Evolutionary conservation across 2,113 vertebrate species (phyloP).

Genomic region (Pollachius pollachius): DNA sequence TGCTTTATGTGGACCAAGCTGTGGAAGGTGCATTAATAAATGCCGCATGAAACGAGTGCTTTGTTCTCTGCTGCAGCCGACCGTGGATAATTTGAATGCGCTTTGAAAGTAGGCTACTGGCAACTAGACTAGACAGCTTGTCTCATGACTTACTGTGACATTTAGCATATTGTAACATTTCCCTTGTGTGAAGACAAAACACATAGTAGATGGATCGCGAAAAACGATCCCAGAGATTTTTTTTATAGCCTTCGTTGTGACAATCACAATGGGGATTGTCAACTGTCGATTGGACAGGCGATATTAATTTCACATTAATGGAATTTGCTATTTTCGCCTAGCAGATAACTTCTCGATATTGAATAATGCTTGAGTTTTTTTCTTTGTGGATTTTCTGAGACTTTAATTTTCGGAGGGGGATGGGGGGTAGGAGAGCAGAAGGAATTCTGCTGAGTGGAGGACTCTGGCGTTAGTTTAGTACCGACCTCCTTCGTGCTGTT

Average conservation of each 20-base stretch:
- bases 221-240: no score
- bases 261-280: no score
- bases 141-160: constrained; percentile 51
- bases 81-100: constrained; percentile 48
- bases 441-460: constrained; percentile 61
- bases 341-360: no score
- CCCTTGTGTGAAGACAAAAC: no score
- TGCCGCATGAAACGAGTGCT: constrained; percentile 67
- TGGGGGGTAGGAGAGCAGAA: constrained; percentile 45
- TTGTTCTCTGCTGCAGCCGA: constrained; percentile 70
- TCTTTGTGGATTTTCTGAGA: constrained; percentile 30
- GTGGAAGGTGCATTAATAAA: constrained; percentile 49
- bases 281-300: no score
- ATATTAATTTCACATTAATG: no score
- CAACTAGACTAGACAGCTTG: constrained; percentile 22
- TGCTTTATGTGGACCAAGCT: constrained; percentile 9
- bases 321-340: no score
- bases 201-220: no score
- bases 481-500: constrained; percentile 34
- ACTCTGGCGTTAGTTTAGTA: constrained; percentile 37
- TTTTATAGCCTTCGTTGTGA: no score
- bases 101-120: constrained; percentile 51
- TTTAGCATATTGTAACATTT: neutral
- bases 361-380: neutral
- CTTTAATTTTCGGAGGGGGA: constrained; percentile 33